Evolutionary conservation across 2,888 invertebrate genomes (phyloP), one percentile per base, ranked within the genome.

Genomic region (Argyresthia albistria): DNA sequence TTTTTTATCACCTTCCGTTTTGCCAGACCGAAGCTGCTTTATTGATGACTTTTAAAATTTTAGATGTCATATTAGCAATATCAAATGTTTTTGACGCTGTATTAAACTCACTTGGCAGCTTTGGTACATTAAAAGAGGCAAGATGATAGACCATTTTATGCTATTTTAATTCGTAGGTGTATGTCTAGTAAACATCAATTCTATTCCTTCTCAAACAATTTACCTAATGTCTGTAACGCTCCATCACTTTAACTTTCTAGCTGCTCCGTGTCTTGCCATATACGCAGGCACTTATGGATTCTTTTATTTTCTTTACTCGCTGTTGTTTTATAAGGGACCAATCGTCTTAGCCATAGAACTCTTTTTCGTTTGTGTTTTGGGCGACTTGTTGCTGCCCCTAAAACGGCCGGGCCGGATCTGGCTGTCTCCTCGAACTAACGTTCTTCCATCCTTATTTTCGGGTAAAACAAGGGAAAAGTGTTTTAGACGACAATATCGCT

Each of bases 321-420:
- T 39, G 53, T 51, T 52, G 62, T 55, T 65, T 61, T 63, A 59
- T 64, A 72, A 70, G 63, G 61, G 61, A 65, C 68, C 73, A 62
- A 75, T 67, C 65, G 57, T 60, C 55, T 60, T 58, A 45, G 59
- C 55, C 51, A 65, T 61, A 79, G 65, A 69, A 74, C 70, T 69
- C 62, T 62, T 59, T 68, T 75, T 76, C 64, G 67, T 60, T 59
- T 66, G 71, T 65, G 61, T 58, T 59, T 56, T 60, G 57, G 55
- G 58, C 64, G 70, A 83, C 82, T 81, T 83, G 83, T 83, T 83
- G 82, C 82, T 82, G 78, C 67, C 71, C 71, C 72, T 69, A 62
- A 68, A 71, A 69, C 67, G 70, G 67, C 65, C 70, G 67, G 67
- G 64, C 71, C 71, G 77, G 81, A 81, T 81, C 82, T 79, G 82